Evolutionary conservation across 2,888 invertebrate genomes (phyloP).

Genomic region (Caprella mutica): DNA sequence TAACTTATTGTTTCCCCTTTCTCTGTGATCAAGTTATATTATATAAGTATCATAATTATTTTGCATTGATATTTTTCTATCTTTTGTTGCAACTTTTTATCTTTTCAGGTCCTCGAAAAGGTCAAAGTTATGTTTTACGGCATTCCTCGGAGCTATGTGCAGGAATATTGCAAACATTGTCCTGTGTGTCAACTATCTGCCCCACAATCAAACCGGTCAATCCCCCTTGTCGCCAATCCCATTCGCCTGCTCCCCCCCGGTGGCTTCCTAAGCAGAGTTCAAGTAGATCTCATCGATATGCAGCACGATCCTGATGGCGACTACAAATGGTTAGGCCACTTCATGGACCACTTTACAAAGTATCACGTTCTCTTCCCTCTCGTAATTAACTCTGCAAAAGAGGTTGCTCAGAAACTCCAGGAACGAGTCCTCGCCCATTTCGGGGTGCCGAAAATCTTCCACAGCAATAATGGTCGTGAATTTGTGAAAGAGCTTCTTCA

Average conservation of each 20-base stretch:
- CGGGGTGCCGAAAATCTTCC: conserved; percentile 4
- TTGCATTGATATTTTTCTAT: no score
- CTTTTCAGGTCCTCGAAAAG: not conserved
- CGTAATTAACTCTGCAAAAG: not conserved
- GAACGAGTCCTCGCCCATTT: conserved; percentile 6
- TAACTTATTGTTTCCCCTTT: no score
- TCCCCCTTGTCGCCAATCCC: no score
- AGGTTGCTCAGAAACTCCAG: not conserved
- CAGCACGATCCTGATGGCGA: conserved; percentile 4
- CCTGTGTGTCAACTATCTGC: conserved; percentile 3
- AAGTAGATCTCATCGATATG: conserved; percentile 11
- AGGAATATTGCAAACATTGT: conserved; percentile 7
- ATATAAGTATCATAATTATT: no score
- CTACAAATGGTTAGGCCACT: conserved; percentile 7
- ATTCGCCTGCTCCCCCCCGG: not conserved
- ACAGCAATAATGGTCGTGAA: not conserved
- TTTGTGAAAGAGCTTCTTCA: not conserved
- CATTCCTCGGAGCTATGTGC: not conserved
- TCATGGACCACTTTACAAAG: conserved; percentile 6
- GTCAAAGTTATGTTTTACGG: not conserved
- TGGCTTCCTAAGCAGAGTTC: not conserved
- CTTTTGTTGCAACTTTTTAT: not conserved
- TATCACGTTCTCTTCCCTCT: conserved; percentile 9
- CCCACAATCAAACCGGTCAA: not conserved
- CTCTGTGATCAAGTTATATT: no score